Evolutionary conservation across 2,888 invertebrate species (phyloP), one percentile per base, ranked within the genome.

Genomic region (Caenorhabditis sp.): DNA sequence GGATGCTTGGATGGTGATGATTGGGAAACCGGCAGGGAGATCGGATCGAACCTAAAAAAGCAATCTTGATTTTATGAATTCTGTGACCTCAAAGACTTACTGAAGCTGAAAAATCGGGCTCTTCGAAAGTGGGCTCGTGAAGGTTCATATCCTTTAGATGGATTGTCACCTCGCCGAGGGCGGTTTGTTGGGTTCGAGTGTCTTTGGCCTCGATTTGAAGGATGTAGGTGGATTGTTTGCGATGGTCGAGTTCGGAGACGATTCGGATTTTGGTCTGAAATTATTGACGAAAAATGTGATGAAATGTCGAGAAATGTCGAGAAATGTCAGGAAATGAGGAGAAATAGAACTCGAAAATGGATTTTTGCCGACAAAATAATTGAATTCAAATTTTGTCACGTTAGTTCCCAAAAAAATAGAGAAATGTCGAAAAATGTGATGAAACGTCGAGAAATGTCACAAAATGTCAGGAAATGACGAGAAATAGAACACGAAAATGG

Each of bases 191-290:
- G 5, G 20, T 59, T 4, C 67, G 59, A 20, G 52, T 61, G 17
- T 81, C 75, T 20, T 58, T 53, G 0, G 76, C 80, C 56, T 82
- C 80, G 14, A 73, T 43, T 49, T 67, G 63, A 0, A 73, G 57
- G 14, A 36, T 31, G 17, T 63, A 69, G 1, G 8, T 36, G 43
- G 49, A 50, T 26, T 71, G 54, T 17, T 26, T 53, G 14, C 43
- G 17, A 20, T 23, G 21, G 26, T 71, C 67, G 12, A 71, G 43
- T 52, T 71, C 71, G 0, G 57, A 73, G 8, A 62, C 26, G 1
- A 73, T 68, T 38, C 62, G 52, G n/a, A 72, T 43, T 17, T 14
- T 7, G 31, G 31, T 31, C 31, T 50, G 31, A 31, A 31, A 31
- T 31, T 31, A 7, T 31, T 31, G 31, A 31, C 31, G 31, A 31